Base-by-base conservation (phyloP, 1,140 invertebrate species). In the Andrena cerasifolii region DNA sequence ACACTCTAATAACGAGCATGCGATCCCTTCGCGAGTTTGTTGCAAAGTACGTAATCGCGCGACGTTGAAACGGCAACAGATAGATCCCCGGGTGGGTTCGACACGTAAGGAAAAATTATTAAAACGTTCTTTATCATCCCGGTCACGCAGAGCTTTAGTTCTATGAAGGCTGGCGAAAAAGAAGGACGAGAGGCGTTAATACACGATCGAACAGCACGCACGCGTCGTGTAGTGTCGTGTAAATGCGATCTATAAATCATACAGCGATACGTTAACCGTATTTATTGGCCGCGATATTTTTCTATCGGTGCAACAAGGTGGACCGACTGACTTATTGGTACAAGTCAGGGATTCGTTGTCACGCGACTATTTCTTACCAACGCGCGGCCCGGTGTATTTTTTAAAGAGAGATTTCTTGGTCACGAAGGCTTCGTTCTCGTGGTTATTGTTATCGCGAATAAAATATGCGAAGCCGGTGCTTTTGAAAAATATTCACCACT, bases 171-270 rank as follows among this genome's bases (percentile, higher is more conserved):
- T 16, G 36, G 24, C 0, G 18, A 10, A 18, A 21, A 40, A 59
- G 14, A 24, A 43, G n/a, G 31, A 67, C n/a, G 45, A 43, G 56
- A 68, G 61, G 61, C 51, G 36, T 72, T 77, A 68, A 77, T 76
- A 65, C 53, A 82, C 63, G 77, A 75, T 62, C 65, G 72, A 51
- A 59, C 58, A 68, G 67, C 72, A 56, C 58, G 77, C 77, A 53
- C 47, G 28, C 58, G 47, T 65, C 58, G 43, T 76, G 73, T 59
- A 56, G 53, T 47, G 51, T 76, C 63, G 51, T 77, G 54, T 77
- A 77, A 40, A 77, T 36, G 59, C 49, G 59, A 72, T 58, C 70
- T 18, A 78, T 59, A 78, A 78, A 78, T 78, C 76, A 73, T 78
- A 73, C 28, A 16, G 40, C 40, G 28, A 59, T 49, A 56, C 40